Evolutionary conservation across 2,797 vertebrate genomes (phyloP), one percentile per base, ranked within the genome.

Genomic region (Micromesistius poutassou): DNA sequence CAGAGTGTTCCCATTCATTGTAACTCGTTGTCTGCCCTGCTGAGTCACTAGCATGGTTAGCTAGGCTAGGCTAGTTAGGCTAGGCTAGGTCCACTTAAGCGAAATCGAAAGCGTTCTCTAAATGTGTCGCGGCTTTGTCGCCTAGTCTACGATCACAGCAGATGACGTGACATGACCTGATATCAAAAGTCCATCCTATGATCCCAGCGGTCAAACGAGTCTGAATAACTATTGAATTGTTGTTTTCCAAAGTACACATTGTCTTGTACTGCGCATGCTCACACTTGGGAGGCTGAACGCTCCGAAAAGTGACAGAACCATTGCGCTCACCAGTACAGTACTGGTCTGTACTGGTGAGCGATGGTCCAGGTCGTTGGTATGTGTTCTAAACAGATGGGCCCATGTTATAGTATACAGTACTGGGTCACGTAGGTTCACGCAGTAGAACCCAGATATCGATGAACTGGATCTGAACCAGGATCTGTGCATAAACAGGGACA

Each of bases 11-110:
- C 25, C 62, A 28, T 28, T 68, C 62, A 25, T 68, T 68, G 62
- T 12, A 68, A 8, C 70, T 71, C 28, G 14, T 22, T 14, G 70
- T 3, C 16, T 33, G 30, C 70, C n/a, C 62, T 74, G n/a, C 73
- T 74, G 73, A 74, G 38, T 38, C 38, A 25, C 73, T 42, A 28
- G 73, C 73, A 28, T 36, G 36, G 36, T 14, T 35, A 72, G 71
- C 30, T 72, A 19, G 72, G 73, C 36, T 38, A 74, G 22, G 73
- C 73, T 74, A 74, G 10, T 30, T 10, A n/a, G 25, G 72, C 33
- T 73, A 14, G 25, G 73, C n/a, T 73, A 38, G 73, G 3, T 38
- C 1, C 31, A 36, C 35, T 40, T 40, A 36, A 28, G 10, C n/a
- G n/a, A 28, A 14, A 22, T 25, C 33, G 31, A 31, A 62, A 62